Conservation (phyloP, 1,140 invertebrate genomes). For the Musca vetustissima region DNA sequence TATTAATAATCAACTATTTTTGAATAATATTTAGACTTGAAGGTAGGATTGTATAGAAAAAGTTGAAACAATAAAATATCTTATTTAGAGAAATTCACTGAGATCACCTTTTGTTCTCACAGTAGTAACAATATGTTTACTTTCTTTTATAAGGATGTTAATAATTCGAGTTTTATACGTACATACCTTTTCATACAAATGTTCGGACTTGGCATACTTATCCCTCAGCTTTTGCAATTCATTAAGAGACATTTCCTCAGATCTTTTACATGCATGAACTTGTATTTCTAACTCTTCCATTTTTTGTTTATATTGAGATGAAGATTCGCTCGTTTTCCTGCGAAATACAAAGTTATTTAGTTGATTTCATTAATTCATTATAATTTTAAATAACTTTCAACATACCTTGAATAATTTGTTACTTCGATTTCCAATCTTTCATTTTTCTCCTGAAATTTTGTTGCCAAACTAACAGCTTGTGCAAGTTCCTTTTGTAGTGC, state of each 20-base stretch:
- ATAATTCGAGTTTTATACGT: too few relatives aligned
- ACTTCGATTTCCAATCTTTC: conserved; percentile 44
- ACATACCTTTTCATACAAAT: conserved; percentile 44
- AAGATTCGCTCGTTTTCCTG: conserved; percentile 30
- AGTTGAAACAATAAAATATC: too few relatives aligned
- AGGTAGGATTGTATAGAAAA: too few relatives aligned
- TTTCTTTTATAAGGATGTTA: too few relatives aligned
- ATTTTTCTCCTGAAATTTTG: conserved; percentile 50
- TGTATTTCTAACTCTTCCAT: conserved; percentile 46
- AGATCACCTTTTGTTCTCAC: too few relatives aligned
- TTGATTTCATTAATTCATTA: not conserved
- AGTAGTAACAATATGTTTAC: too few relatives aligned
- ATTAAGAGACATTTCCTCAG: conserved; percentile 40
- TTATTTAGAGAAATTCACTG: too few relatives aligned
- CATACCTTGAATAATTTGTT: conserved; percentile 27
- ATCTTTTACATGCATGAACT: conserved; percentile 38
- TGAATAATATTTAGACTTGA: too few relatives aligned
- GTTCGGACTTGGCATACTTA: conserved; percentile 44
- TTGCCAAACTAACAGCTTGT: conserved; percentile 43
- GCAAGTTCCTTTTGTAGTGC: conserved; percentile 45
- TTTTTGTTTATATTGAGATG: conserved; percentile 33
- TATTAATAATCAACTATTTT: too few relatives aligned
- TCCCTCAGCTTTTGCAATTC: conserved; percentile 50
- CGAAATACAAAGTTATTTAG: not conserved
- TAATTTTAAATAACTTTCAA: not conserved